Base-by-base conservation (phyloP, 2,888 invertebrate species). In the Dynastes maya region DNA sequence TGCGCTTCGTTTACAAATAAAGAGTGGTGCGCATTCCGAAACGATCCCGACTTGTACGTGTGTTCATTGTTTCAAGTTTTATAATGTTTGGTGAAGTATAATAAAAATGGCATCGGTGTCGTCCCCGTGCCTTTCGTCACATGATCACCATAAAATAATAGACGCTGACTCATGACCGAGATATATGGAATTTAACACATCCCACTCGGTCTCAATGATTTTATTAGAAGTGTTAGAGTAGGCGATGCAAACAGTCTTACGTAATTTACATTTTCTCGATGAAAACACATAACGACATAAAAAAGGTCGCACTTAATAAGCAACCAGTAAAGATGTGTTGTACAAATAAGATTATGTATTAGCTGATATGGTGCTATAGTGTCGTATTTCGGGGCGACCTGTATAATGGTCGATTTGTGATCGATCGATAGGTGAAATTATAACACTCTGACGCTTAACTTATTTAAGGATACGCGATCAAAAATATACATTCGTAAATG, bases 141-240 rank as follows among this genome's bases (percentile, higher is more conserved):
- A 74, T 61, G 72, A 45, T 74, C 72, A 58, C 71, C 71, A 81
- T 82, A 80, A 80, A 81, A 82, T 82, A 82, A 81, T 82, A 79
- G 80, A 72, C 80, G 79, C 80, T 83, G 82, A 82, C 79, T 83
- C 82, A 83, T 80, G 80, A 80, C 80, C 79, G 80, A 82, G 80
- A 82, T 74, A 74, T 81, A 79, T 80, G 81, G 81, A 74, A 64
- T 77, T 79, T 80, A 79, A 71, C 78, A 81, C 82, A 80, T 83
- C 82, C 82, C 81, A 83, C 82, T 83, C 61, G 16, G 61, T 74
- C 81, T 77, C 77, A 79, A 78, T 81, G 79, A 63, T 81, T 80
- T 78, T 80, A 78, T 72, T 78, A 78, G 72, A 63, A 40, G 27
- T 72, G 71, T 51, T 37, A 27, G 70, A 78, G 78, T 78, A 51